Conservation (phyloP, 2,113 vertebrate genomes). For the Mastomys natalensis region DNA sequence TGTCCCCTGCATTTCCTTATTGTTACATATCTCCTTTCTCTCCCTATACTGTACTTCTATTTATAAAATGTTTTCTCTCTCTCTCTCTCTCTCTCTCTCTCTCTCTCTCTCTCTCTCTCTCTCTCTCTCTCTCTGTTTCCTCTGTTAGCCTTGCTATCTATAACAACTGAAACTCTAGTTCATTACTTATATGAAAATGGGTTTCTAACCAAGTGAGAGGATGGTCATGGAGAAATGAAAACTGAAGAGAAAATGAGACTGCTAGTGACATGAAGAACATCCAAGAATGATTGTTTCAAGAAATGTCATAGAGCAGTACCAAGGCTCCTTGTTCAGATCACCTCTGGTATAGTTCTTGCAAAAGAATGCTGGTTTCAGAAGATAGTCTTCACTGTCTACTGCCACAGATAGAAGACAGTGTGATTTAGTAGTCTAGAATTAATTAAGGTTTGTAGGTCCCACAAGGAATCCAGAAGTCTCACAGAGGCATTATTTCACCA, state of each 20-base stretch:
- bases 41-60: neutral
- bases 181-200: neutral
- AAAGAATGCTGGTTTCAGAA: neutral
- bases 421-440: neutral
- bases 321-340: too few relatives aligned
- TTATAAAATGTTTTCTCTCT: neutral
- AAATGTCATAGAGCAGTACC: neutral
- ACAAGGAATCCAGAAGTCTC: neutral
- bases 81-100: neutral
- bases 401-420: neutral
- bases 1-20: neutral
- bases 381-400: neutral
- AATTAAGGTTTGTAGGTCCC: neutral
- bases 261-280: neutral
- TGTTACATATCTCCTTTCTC: neutral
- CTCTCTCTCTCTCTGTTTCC: neutral
- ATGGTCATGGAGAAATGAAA: neutral
- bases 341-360: accelerated
- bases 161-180: neutral
- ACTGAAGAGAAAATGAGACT: neutral
- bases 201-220: neutral
- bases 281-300: too few relatives aligned
- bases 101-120: too few relatives aligned
- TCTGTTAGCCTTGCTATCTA: neutral
- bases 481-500: neutral